These are phyloP conservation scores for Apostichopus japonicus DNA, from an alignment of 35 echinoderm and acorn worm species.

Conservation along the genomic window DNA sequence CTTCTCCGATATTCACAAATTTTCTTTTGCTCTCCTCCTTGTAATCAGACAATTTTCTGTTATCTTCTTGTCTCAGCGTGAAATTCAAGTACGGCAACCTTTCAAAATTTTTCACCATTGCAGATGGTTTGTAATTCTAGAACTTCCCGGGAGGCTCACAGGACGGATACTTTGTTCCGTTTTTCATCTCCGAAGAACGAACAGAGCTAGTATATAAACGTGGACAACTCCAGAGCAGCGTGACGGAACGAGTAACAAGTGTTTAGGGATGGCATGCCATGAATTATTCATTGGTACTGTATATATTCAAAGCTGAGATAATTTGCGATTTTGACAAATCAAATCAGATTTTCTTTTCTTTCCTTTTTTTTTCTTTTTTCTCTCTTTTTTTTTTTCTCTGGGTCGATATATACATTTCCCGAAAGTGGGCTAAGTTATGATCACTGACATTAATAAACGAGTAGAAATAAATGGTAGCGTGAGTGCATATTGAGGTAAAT, in stretches of 20 bases:
- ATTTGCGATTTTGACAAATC: too few relatives aligned
- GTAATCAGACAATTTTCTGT: not conserved
- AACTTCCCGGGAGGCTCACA: constrained; percentile 6
- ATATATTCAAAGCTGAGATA: too few relatives aligned
- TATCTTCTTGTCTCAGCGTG: not conserved
- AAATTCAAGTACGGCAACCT: constrained; percentile 23
- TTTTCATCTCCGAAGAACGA: not conserved
- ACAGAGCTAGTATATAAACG: not conserved
- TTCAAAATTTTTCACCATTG: constrained; percentile 35
- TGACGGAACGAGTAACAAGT: not conserved
- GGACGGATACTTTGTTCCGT: not conserved
- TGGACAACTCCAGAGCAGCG: too few relatives aligned
- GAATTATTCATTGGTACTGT: not conserved
- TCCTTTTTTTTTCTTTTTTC: too few relatives aligned
- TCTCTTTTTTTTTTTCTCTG: too few relatives aligned
- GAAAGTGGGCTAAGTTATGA: too few relatives aligned
- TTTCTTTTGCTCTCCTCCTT: not conserved
- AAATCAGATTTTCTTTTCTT: too few relatives aligned
- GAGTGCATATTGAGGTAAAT: too few relatives aligned
- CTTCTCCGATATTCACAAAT: not conserved
- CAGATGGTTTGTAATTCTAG: constrained; percentile 55
- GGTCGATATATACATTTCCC: too few relatives aligned
- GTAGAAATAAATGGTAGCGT: too few relatives aligned
- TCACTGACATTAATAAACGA: too few relatives aligned
- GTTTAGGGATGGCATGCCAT: not conserved